phyloP scores from a whole-genome alignment of 2,888 invertebrate species.

The Trichogramma evanescens region DNA sequence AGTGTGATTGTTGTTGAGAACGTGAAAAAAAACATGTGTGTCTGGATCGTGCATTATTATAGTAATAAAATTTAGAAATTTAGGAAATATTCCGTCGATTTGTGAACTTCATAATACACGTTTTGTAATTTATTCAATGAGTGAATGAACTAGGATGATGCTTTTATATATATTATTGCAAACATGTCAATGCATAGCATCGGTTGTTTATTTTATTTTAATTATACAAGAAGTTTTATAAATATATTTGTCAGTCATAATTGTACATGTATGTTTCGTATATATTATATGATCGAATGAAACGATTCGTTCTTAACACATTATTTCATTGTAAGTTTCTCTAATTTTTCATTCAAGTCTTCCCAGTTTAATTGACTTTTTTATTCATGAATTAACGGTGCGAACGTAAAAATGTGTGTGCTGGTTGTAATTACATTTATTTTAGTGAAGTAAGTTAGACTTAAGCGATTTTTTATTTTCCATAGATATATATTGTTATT shows the following conservation, averaged over 20 bases:
- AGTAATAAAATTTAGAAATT: no score
- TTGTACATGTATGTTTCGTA: slow-evolving; percentile 10
- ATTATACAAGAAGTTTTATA: slow-evolving; percentile 11
- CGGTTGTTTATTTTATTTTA: slow-evolving; percentile 16
- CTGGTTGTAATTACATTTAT: slow-evolving; percentile 29
- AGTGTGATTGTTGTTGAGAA: slow-evolving; percentile 18
- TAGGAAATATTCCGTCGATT: not conserved
- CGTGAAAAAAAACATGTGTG: slow-evolving; percentile 12
- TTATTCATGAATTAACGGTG: slow-evolving; percentile 24
- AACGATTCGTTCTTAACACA: not conserved
- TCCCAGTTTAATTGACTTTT: slow-evolving; percentile 16
- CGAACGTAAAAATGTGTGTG: slow-evolving; percentile 38
- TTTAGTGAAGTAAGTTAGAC: slow-evolving; percentile 31
- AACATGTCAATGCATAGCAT: not conserved
- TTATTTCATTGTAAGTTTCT: slow-evolving; percentile 9
- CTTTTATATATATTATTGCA: slow-evolving; percentile 8
- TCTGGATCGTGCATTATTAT: slow-evolving; percentile 5
- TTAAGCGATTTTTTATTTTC: slow-evolving; percentile 39
- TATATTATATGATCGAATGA: slow-evolving; percentile 2
- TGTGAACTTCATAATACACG: slow-evolving; percentile 3
- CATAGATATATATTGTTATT: slow-evolving; percentile 42
- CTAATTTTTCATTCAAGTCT: slow-evolving; percentile 15
- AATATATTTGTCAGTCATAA: slow-evolving; percentile 16
- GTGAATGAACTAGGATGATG: slow-evolving; percentile 16
- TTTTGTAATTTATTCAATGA: slow-evolving; percentile 20